phyloP scores from a whole-genome alignment of 1,140 invertebrate species.

The Drosophila willistoni region DNA sequence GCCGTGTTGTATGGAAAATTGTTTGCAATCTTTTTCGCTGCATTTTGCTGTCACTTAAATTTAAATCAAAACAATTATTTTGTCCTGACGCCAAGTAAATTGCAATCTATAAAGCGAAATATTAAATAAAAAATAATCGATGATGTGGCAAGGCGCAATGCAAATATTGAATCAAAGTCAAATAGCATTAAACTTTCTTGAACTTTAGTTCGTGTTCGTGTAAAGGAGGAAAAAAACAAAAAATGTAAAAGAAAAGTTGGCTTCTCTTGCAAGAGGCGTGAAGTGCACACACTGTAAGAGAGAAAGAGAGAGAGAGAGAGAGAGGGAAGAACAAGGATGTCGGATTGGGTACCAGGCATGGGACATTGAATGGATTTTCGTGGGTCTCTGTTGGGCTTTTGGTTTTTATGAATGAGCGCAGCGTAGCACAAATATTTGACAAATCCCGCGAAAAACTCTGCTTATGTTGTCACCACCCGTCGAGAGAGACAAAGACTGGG shows the following conservation, averaged over 20 bases:
- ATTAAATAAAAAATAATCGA: conserved; percentile 58
- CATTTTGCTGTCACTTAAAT: too few species aligned
- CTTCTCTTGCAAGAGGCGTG: conserved; percentile 53
- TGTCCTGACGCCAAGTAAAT: too few species aligned
- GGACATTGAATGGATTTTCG: conserved; percentile 38
- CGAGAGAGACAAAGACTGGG: conserved; percentile 21
- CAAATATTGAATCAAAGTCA: conserved; percentile 81
- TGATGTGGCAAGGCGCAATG: conserved; percentile 59
- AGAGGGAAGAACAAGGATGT: conserved; percentile 2
- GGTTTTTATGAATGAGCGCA: conserved; percentile 62
- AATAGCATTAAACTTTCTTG: conserved; percentile 77
- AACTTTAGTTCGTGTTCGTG: conserved; percentile 62
- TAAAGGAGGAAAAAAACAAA: conserved; percentile 41
- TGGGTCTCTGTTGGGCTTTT: conserved; percentile 27
- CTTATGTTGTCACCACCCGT: conserved; percentile 69
- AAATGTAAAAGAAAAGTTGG: conserved; percentile 49
- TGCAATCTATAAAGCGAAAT: not conserved
- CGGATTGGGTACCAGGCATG: conserved; percentile 37
- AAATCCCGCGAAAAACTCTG: conserved; percentile 77
- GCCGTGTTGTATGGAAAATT: not conserved
- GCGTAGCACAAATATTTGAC: conserved; percentile 79
- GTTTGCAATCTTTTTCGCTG: too few species aligned
- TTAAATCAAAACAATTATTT: too few species aligned
- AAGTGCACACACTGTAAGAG: conserved; percentile 40
- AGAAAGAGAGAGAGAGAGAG: conserved; percentile 26